Conservation (phyloP, 1,140 invertebrate genomes). For the Stratiolaelaps scimitus region DNA sequence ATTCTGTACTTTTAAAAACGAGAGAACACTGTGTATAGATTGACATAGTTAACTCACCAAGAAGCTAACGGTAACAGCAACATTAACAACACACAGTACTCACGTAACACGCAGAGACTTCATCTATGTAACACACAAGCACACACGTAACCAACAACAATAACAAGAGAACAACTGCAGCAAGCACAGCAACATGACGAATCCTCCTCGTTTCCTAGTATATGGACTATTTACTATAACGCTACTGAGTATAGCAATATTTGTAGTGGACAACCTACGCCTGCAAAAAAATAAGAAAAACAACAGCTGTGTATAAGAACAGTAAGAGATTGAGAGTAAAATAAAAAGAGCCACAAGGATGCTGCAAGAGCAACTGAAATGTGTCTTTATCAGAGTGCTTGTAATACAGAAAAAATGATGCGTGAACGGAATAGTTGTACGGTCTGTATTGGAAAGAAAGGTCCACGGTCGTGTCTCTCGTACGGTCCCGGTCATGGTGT, state of each 20-base stretch:
- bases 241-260: slow-evolving; percentile 29
- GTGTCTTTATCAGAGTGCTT: no score
- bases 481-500: no score
- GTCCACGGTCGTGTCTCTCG: no score
- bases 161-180: slow-evolving; percentile 21
- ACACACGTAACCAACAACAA: background rate
- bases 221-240: slow-evolving; percentile 27
- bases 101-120: background rate
- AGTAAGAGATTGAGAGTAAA: slow-evolving; percentile 15
- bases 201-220: slow-evolving; percentile 28
- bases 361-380: no score
- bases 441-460: no score
- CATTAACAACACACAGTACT: slow-evolving; percentile 3
- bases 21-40: background rate
- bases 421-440: no score
- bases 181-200: slow-evolving; percentile 4
- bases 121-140: background rate
- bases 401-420: no score
- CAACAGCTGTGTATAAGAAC: slow-evolving; percentile 26
- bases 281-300: slow-evolving; percentile 4
- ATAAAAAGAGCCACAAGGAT: slow-evolving; percentile 25
- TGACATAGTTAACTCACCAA: background rate
- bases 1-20: background rate
- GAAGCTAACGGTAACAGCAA: background rate
- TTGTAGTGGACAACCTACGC: slow-evolving; percentile 26